Percentiles rank a stretch among this genome's conserved stretches.
These are phyloP conservation scores for Anorthoa munda DNA, from an alignment of 2,888 invertebrate species.

Conservation along the genomic window DNA sequence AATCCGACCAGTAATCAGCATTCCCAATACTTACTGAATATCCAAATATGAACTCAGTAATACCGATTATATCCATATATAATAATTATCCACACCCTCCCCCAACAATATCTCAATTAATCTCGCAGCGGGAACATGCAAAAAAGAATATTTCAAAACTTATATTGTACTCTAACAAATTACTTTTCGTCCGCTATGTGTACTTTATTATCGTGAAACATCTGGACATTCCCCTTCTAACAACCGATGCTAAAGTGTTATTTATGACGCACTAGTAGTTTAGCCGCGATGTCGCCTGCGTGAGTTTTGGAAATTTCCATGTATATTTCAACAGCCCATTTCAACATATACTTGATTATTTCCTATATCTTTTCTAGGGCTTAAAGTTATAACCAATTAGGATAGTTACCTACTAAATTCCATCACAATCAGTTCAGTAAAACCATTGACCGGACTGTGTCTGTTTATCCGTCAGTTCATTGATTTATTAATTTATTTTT, in stretches of 20 bases:
- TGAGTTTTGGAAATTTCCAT: neutral
- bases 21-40: neutral
- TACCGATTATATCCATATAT: neutral
- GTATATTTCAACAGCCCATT: neutral
- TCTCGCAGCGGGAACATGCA: slow-evolving; percentile 53
- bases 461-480: too few species aligned
- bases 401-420: neutral
- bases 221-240: slow-evolving; percentile 64
- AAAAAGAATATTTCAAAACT: slow-evolving; percentile 51
- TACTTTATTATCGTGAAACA: slow-evolving; percentile 61
- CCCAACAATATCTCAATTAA: slow-evolving; percentile 43
- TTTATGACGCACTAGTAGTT: slow-evolving; percentile 71
- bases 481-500: too few species aligned
- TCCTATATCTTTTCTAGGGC: too few species aligned
- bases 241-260: slow-evolving; percentile 69
- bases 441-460: too few species aligned
- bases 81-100: slow-evolving; percentile 10
- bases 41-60: neutral
- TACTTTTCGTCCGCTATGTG: slow-evolving; percentile 50
- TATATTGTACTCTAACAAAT: slow-evolving; percentile 65
- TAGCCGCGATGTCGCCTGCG: neutral
- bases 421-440: neutral
- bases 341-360: neutral
- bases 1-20: neutral
- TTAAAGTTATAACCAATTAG: neutral